phyloP scores from a whole-genome alignment of 1,140 invertebrate species.

The Conopomorpha cramerella region DNA sequence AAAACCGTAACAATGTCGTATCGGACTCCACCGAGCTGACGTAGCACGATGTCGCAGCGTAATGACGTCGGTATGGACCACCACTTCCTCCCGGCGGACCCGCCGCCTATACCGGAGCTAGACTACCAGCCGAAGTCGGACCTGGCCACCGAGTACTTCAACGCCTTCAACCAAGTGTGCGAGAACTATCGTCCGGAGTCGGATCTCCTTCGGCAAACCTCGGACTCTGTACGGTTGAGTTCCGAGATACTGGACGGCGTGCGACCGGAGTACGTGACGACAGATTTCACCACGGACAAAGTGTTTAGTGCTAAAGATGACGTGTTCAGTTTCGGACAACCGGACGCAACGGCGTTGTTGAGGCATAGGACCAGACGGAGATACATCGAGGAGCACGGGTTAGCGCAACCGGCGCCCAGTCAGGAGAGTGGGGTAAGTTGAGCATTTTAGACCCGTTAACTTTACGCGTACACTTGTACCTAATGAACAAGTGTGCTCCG shows the following conservation, averaged over 20 bases:
- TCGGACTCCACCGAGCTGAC: too few relatives aligned
- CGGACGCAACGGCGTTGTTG: slow-evolving; percentile 38
- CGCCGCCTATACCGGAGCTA: slow-evolving; percentile 30
- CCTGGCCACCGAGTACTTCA: slow-evolving; percentile 43
- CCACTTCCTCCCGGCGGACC: slow-evolving; percentile 35
- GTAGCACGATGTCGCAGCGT: too few relatives aligned
- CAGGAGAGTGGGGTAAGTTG: slow-evolving; percentile 50
- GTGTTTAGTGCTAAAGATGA: slow-evolving; percentile 28
- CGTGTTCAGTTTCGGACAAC: slow-evolving; percentile 44
- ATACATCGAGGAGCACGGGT: slow-evolving; percentile 39
- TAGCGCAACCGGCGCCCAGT: slow-evolving; percentile 29
- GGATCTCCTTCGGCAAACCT: slow-evolving; percentile 31
- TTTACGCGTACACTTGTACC: too few relatives aligned
- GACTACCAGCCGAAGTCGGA: slow-evolving; percentile 30
- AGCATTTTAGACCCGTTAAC: too few relatives aligned
- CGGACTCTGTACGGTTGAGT: slow-evolving; percentile 29
- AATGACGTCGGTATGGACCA: slow-evolving; percentile 41
- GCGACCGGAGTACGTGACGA: slow-evolving; percentile 35
- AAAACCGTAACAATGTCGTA: too few relatives aligned
- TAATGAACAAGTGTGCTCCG: too few relatives aligned
- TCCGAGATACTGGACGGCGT: slow-evolving; percentile 43
- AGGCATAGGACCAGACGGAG: slow-evolving; percentile 34
- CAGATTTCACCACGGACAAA: slow-evolving; percentile 34
- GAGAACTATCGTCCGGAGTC: slow-evolving; percentile 36
- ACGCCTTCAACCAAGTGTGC: slow-evolving; percentile 48